These are phyloP conservation scores for Piprites chloris DNA, from an alignment of 2,113 vertebrate species.

Conservation along the genomic window DNA sequence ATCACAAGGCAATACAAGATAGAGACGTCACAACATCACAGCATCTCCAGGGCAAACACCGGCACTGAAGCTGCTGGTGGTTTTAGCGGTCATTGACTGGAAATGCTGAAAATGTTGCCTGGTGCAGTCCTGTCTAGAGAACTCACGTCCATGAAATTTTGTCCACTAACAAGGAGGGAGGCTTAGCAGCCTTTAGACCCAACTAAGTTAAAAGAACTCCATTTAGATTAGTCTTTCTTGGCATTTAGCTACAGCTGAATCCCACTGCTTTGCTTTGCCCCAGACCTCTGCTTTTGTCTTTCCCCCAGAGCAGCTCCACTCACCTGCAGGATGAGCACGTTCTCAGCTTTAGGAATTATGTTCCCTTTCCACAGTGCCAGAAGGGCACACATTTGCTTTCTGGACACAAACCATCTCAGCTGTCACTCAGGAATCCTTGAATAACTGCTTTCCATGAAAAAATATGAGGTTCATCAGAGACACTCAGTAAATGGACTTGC, in stretches of 20 bases:
- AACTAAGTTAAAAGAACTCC: not conserved
- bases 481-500: not conserved
- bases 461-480: not conserved
- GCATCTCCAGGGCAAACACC: not conserved
- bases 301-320: not conserved
- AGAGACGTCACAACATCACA: not conserved
- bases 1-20: not conserved
- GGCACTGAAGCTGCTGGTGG: not conserved
- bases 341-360: not conserved
- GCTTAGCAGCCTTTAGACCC: not conserved
- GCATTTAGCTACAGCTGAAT: not conserved
- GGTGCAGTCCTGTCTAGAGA: not conserved
- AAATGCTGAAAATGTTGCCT: not conserved
- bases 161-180: not conserved
- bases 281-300: not conserved
- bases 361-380: not conserved
- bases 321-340: not conserved
- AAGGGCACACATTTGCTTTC: not conserved
- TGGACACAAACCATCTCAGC: not conserved
- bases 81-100: not conserved
- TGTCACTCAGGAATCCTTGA: not conserved
- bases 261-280: not conserved
- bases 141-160: not conserved
- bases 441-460: conserved; percentile 6
- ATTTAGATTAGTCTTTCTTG: not conserved